Percentiles rank a stretch among this genome's conserved stretches.
Conservation (phyloP, 2,888 invertebrate genomes). For the Ectemnius continuus region DNA sequence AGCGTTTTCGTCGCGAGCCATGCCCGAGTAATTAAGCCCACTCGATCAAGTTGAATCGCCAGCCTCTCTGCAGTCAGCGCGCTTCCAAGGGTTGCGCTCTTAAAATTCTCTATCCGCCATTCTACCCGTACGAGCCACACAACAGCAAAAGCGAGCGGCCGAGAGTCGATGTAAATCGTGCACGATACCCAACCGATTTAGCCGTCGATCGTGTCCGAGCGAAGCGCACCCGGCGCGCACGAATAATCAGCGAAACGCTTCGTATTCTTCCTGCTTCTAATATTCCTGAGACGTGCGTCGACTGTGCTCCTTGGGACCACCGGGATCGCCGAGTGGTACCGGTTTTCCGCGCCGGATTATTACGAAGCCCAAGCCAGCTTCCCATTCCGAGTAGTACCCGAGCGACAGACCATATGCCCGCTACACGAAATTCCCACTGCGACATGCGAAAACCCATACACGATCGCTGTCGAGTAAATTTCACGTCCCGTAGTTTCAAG, state of each 20-base stretch:
- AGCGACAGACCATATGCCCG: slow-evolving; percentile 16
- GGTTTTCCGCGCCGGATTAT: slow-evolving; percentile 63
- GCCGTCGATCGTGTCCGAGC: slow-evolving; percentile 38
- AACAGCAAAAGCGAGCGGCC: neutral
- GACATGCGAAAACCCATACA: slow-evolving; percentile 43
- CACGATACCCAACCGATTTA: slow-evolving; percentile 22
- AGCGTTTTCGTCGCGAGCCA: neutral
- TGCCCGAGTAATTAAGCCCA: neutral
- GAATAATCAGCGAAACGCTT: slow-evolving; percentile 61
- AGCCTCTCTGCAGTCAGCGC: neutral
- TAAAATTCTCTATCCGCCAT: neutral
- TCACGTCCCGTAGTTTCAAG: no score
- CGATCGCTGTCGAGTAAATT: slow-evolving; percentile 17
- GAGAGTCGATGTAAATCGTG: slow-evolving; percentile 4
- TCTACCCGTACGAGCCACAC: neutral
- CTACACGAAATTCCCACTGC: slow-evolving; percentile 55
- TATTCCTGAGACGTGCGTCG: slow-evolving; percentile 65
- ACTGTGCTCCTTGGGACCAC: slow-evolving; percentile 65
- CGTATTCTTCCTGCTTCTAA: slow-evolving; percentile 67
- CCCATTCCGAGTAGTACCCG: slow-evolving; percentile 43
- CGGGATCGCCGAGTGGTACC: slow-evolving; percentile 64
- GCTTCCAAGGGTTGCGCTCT: neutral
- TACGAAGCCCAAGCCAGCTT: slow-evolving; percentile 55
- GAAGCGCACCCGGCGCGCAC: slow-evolving; percentile 29
- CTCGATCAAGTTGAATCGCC: neutral